phyloP scores from a whole-genome alignment of 1,140 invertebrate species.

The Drosophila guanche region DNA sequence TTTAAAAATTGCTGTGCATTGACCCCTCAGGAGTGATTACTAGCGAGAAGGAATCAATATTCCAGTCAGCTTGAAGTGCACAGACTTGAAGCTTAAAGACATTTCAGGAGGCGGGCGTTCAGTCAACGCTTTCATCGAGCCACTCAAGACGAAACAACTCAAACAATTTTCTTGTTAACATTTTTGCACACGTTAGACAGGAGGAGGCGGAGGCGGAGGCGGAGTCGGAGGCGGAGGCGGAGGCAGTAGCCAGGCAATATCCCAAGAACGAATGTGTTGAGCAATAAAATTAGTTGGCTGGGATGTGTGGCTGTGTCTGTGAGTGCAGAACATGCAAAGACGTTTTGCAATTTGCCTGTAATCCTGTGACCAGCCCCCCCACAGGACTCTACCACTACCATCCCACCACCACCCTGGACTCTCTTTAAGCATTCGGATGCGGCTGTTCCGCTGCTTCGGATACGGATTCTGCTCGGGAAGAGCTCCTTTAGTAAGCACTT shows the following conservation, averaged over 20 bases:
- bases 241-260: conserved; percentile 29
- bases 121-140: conserved; percentile 31
- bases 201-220: not conserved
- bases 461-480: conserved; percentile 14
- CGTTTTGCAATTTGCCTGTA: conserved; percentile 77
- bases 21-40: not conserved
- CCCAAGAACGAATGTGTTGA: conserved; percentile 61
- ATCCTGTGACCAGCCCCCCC: conserved; percentile 45
- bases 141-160: conserved; percentile 64
- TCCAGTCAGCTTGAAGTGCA: not conserved
- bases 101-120: conserved; percentile 12
- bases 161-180: conserved; percentile 74
- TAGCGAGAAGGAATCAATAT: not conserved
- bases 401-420: conserved; percentile 16
- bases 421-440: conserved; percentile 66
- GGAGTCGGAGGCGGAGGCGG: not conserved
- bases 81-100: conserved; percentile 24
- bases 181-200: conserved; percentile 45
- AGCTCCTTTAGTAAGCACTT: conserved; percentile 69
- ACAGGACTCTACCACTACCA: no score
- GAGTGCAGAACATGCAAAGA: conserved; percentile 67
- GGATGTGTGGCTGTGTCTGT: not conserved
- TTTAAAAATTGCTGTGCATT: not conserved
- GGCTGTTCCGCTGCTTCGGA: conserved; percentile 53
- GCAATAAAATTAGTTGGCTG: conserved; percentile 75